A percentile compares a stretch with the other conserved stretches of the same genome.
Conservation (phyloP, 2,888 invertebrate genomes). For the Rosalia funebris region DNA sequence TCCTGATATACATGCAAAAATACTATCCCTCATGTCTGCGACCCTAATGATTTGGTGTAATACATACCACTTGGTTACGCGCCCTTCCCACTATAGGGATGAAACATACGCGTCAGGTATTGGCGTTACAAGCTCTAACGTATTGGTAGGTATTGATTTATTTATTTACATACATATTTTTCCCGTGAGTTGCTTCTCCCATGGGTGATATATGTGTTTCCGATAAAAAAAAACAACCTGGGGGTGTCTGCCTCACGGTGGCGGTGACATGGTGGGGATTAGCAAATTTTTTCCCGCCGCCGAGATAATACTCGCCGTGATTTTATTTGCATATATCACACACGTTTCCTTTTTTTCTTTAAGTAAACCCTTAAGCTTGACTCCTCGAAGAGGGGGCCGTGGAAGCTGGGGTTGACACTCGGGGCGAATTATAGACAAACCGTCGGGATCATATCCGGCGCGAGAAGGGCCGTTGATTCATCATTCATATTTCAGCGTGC, state of each 20-base stretch:
- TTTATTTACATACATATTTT: constrained; percentile 46
- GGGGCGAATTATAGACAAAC: no score
- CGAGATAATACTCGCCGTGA: constrained; percentile 17
- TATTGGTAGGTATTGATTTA: constrained; percentile 39
- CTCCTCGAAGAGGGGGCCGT: neutral
- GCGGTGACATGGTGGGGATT: constrained; percentile 14
- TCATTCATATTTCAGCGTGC: no score
- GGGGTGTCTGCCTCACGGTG: constrained; percentile 30
- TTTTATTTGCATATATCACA: constrained; percentile 20
- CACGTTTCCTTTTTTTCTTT: constrained; percentile 2
- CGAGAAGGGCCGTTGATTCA: no score
- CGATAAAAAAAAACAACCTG: constrained; percentile 37
- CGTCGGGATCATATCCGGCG: no score
- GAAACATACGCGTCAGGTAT: constrained; percentile 23
- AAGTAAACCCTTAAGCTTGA: neutral
- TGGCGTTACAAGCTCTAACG: constrained; percentile 28
- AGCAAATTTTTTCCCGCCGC: constrained; percentile 7
- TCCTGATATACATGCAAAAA: no score
- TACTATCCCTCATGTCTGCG: no score
- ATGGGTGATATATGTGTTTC: constrained; percentile 40
- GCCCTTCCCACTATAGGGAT: no score
- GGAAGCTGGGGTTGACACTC: neutral
- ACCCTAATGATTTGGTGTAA: no score
- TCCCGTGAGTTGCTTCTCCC: constrained; percentile 40
- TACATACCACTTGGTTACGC: no score